phyloP scores from a whole-genome alignment of 2,888 invertebrate species.

The Trichogramma evanescens region DNA sequence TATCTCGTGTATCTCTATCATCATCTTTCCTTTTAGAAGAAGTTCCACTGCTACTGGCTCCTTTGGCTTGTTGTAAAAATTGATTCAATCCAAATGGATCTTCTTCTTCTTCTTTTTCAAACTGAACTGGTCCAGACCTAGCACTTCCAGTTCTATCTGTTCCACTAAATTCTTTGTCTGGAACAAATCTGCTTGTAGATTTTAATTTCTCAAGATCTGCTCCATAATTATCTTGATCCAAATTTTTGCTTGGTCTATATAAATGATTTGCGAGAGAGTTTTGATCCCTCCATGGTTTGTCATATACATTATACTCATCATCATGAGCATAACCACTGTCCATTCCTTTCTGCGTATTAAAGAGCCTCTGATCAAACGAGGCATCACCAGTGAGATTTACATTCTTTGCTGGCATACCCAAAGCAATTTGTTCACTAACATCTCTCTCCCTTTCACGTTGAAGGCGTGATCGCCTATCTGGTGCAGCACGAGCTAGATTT shows the following conservation, averaged over 20 bases:
- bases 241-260: conserved; percentile 79
- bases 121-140: conserved; percentile 92
- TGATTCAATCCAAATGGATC: conserved; percentile 98
- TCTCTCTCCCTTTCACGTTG: conserved; percentile 90
- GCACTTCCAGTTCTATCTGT: conserved; percentile 68
- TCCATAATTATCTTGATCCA: conserved; percentile 85
- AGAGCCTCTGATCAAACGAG: conserved; percentile 90
- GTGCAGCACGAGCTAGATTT: conserved; percentile 87
- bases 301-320: conserved; percentile 95
- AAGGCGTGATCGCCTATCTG: conserved; percentile 85
- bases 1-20: conserved; percentile 39
- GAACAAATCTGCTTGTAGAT: conserved; percentile 88
- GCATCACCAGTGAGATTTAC: conserved; percentile 62
- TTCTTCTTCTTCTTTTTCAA: conserved; percentile 71
- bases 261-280: conserved; percentile 81
- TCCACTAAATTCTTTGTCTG: conserved; percentile 94
- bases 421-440: conserved; percentile 96
- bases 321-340: conserved; percentile 95
- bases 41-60: conserved; percentile 57
- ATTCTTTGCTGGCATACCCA: conserved; percentile 85
- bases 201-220: conserved; percentile 84
- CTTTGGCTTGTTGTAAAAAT: conserved; percentile 95
- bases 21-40: conserved; percentile 58
- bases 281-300: conserved; percentile 93
- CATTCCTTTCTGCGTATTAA: conserved; percentile 89